Evolutionary conservation across 1,140 invertebrate species (phyloP).

Genomic region (Drosophila guanche): DNA sequence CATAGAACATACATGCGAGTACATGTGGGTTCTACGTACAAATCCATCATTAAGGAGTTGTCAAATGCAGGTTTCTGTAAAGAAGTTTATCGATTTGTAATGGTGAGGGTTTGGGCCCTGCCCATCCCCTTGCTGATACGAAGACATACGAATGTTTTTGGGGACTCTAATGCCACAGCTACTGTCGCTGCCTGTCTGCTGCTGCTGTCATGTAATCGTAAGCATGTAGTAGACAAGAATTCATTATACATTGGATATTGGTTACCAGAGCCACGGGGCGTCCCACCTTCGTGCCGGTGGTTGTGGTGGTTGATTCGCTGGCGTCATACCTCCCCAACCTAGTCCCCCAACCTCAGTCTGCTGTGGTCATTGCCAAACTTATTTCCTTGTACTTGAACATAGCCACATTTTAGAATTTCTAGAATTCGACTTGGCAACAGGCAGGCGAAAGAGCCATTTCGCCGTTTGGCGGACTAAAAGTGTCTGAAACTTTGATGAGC

Average conservation of each 20-base stretch:
- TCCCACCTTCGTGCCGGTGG: constrained; percentile 49
- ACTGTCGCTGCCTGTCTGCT: background rate
- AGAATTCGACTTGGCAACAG: constrained; percentile 42
- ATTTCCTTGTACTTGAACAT: constrained; percentile 71
- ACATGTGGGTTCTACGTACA: constrained; percentile 1
- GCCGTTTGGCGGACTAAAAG: background rate
- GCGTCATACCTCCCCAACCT: constrained; percentile 44
- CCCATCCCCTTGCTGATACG: constrained; percentile 30
- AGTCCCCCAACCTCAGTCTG: constrained; percentile 8
- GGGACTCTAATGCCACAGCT: background rate
- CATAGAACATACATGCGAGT: background rate
- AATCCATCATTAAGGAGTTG: constrained; percentile 29
- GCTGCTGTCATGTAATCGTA: constrained; percentile 58
- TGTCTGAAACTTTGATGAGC: constrained; percentile 60
- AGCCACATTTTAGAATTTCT: constrained; percentile 40
- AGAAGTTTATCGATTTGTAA: constrained; percentile 61
- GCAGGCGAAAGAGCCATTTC: background rate
- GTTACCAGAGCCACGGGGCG: constrained; percentile 48
- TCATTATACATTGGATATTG: constrained; percentile 57
- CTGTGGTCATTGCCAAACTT: constrained; percentile 72
- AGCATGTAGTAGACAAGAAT: constrained; percentile 40
- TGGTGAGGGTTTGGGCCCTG: constrained; percentile 6
- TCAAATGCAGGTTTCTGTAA: constrained; percentile 56
- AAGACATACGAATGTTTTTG: constrained; percentile 76
- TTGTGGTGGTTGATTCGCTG: constrained; percentile 28